A percentile compares a stretch with the other conserved stretches of the same genome.
phyloP scores from a whole-genome alignment of 2,888 invertebrate species.

The Oxyscelio sp. region DNA sequence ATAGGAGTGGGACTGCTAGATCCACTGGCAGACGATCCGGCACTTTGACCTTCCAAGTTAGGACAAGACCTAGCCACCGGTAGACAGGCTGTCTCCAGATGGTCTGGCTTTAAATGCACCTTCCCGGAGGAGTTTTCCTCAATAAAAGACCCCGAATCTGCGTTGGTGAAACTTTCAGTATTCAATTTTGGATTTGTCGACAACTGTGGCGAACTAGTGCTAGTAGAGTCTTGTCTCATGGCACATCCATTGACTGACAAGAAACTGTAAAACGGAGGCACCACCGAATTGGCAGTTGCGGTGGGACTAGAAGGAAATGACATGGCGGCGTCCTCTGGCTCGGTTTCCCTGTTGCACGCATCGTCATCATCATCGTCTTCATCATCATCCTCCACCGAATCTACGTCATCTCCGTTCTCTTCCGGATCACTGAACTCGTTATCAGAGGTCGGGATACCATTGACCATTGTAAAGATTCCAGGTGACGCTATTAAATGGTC shows the following conservation, averaged over 20 bases:
- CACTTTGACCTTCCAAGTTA: constrained; percentile 90
- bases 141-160: constrained; percentile 49
- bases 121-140: constrained; percentile 43
- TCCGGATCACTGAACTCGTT: constrained; percentile 84
- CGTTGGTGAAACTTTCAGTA: constrained; percentile 45
- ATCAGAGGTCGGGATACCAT: constrained; percentile 82
- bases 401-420: constrained; percentile 76
- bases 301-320: constrained; percentile 87
- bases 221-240: constrained; percentile 87
- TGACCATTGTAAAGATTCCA: constrained; percentile 75
- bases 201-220: constrained; percentile 87
- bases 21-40: constrained; percentile 90
- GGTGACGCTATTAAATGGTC: constrained; percentile 34
- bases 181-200: constrained; percentile 78
- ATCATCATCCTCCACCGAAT: constrained; percentile 67
- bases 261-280: constrained; percentile 88
- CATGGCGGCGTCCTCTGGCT: constrained; percentile 89
- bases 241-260: constrained; percentile 89
- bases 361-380: constrained; percentile 77
- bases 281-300: constrained; percentile 81
- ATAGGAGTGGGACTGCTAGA: constrained; percentile 88
- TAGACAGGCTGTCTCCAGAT: constrained; percentile 85
- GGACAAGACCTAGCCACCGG: constrained; percentile 89
- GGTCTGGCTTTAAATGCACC: constrained; percentile 80
- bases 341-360: constrained; percentile 84